Conservation (phyloP, 1,140 invertebrate genomes). For the Apis laboriosa region DNA sequence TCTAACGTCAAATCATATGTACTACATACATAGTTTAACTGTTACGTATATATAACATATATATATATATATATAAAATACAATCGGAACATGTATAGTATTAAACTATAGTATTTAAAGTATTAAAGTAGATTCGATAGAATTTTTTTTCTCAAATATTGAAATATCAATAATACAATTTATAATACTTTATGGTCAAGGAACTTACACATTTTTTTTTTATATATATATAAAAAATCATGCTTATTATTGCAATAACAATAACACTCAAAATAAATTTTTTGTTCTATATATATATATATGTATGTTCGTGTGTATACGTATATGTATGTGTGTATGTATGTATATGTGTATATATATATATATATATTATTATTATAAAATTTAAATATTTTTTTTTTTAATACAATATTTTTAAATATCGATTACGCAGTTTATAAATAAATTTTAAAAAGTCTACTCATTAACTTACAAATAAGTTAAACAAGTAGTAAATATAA, state of each 20-base stretch:
- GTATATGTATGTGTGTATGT: too few species aligned
- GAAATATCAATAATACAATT: not conserved
- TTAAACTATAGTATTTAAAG: not conserved
- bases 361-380: not conserved
- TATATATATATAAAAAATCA: not conserved
- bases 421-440: not conserved
- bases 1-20: not conserved
- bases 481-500: not conserved
- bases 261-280: too few species aligned
- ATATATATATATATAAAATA: not conserved
- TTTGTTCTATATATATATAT: too few species aligned
- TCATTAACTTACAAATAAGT: too few species aligned
- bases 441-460: too few species aligned
- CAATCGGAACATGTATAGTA: not conserved
- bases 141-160: not conserved
- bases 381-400: not conserved
- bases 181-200: constrained; percentile 21
- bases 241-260: not conserved
- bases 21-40: not conserved
- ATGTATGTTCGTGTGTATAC: too few species aligned
- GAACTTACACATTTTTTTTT: not conserved
- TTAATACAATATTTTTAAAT: not conserved
- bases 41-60: not conserved
- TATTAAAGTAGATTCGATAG: not conserved
- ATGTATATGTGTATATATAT: too few species aligned